These are phyloP conservation scores for Micronycteris hirsuta DNA, from an alignment of 2,113 vertebrate genomes.

Conservation along the genomic window DNA sequence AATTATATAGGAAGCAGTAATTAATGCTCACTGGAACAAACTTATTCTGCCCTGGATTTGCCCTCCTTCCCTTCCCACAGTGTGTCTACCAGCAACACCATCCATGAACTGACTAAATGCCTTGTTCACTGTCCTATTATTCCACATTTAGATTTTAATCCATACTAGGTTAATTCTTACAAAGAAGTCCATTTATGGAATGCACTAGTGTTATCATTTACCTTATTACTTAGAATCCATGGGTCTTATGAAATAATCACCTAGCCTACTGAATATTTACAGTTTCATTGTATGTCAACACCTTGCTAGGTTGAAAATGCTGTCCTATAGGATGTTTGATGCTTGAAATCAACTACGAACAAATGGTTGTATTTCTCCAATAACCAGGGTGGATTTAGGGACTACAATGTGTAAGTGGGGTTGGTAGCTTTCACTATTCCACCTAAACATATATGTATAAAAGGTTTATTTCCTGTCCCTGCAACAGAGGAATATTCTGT, in stretches of 20 bases:
- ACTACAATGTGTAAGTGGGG: not conserved
- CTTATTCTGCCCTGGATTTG: not conserved
- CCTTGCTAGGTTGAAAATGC: not conserved
- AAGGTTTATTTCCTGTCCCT: not conserved
- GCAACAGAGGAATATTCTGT: not conserved
- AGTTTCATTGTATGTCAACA: not conserved
- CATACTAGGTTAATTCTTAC: not conserved
- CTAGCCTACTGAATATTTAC: not conserved
- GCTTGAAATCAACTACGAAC: not conserved
- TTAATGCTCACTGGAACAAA: not conserved
- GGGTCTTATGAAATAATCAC: not conserved
- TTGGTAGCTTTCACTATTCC: not conserved
- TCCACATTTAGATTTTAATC: not conserved
- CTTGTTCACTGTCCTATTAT: not conserved
- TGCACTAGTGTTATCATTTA: not conserved
- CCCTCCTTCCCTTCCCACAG: not conserved
- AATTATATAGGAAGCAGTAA: not conserved
- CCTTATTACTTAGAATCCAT: not conserved
- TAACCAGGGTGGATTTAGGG: not conserved
- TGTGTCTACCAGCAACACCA: not conserved
- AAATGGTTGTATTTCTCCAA: not conserved
- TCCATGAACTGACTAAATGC: not conserved
- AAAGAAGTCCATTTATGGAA: not conserved
- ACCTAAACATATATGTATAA: not conserved
- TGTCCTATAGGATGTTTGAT: not conserved